Base-by-base conservation (phyloP, 1,140 invertebrate species). In the Pinna nobilis region DNA sequence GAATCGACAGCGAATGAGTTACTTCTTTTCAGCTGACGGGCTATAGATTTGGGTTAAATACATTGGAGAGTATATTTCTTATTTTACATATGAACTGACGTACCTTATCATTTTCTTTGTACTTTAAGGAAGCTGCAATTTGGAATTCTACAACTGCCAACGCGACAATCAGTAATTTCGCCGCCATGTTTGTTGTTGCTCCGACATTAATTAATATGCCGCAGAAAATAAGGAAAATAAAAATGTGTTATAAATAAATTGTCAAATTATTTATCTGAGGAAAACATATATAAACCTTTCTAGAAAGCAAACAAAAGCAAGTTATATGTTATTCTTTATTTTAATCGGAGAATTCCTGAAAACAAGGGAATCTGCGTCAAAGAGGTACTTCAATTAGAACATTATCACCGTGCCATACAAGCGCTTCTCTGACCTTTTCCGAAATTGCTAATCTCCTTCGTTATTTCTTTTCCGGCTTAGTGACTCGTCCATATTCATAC, bases 71-170 rank as follows among this genome's bases (percentile, higher is more conserved):
- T n/a, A 25, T 28, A 41, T 47, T n/a, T 32, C 6, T 15, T 53
- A 23, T 67, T 20, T 2, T 18, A 35, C 28, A 7, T 28, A n/a
- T 18, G 4, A 23, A 20, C 18, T 13, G 50, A n/a, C 20, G 59
- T 74, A 86, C 84, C 84, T 84, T 79, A 35, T 79, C 80, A 33
- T 77, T 77, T 49, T 86, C 79, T 51, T 83, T 78, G 57, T 71
- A 71, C 47, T 64, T 63, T 13, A 30, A 33, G 25, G 47, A 28
- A 65, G 15, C 50, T 13, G 18, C n/a, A 33, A n/a, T 65, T 20
- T 11, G 44, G 2, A 23, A 3, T 33, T 37, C n/a, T n/a, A 71
- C 15, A 32, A 78, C 39, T 76, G 79, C 81, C 79, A 79, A 81
- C 81, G 72, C 75, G 79, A 83, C 77, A 79, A 79, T 41, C 44